Percentiles rank a stretch among this genome's conserved stretches.
These are phyloP conservation scores for Zingel zingel DNA, from an alignment of 2,113 vertebrate genomes.

Conservation along the genomic window DNA sequence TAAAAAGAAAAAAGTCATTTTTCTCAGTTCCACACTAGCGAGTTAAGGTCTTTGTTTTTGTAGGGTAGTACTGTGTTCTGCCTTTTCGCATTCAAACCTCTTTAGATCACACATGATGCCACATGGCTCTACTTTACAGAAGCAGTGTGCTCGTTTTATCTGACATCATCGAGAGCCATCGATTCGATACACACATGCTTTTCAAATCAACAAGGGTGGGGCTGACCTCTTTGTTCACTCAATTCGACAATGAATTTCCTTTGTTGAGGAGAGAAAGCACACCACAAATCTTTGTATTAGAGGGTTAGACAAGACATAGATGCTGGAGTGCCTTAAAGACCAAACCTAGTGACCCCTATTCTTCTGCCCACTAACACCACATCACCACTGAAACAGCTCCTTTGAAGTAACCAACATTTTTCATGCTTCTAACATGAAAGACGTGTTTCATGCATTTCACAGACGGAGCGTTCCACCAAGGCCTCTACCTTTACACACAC, in stretches of 20 bases:
- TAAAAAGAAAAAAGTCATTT: too few relatives aligned
- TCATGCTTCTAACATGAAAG: constrained; percentile 59
- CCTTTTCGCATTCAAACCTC: constrained; percentile 14
- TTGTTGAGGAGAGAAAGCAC: background rate
- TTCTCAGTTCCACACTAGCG: too few relatives aligned
- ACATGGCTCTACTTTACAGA: constrained; percentile 9
- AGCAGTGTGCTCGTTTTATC: background rate
- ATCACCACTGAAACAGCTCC: constrained; percentile 20
- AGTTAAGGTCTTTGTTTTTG: too few relatives aligned
- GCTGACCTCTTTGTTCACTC: constrained; percentile 19
- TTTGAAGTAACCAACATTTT: constrained; percentile 62
- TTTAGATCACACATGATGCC: background rate
- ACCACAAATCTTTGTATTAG: constrained; percentile 8
- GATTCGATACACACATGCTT: background rate
- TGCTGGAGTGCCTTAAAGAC: background rate
- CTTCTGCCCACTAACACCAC: constrained; percentile 6
- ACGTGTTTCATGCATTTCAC: constrained; percentile 44
- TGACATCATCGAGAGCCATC: constrained; percentile 11
- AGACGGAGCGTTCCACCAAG: constrained; percentile 10
- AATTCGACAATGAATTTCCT: constrained; percentile 4
- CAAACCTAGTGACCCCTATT: background rate
- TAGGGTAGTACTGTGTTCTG: background rate
- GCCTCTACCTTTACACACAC: constrained; percentile 36
- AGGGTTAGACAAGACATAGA: background rate
- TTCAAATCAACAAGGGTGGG: constrained; percentile 19